Evolutionary conservation across 1,140 invertebrate genomes (phyloP).

Genomic region (Caenorhabditis briggsae): DNA sequence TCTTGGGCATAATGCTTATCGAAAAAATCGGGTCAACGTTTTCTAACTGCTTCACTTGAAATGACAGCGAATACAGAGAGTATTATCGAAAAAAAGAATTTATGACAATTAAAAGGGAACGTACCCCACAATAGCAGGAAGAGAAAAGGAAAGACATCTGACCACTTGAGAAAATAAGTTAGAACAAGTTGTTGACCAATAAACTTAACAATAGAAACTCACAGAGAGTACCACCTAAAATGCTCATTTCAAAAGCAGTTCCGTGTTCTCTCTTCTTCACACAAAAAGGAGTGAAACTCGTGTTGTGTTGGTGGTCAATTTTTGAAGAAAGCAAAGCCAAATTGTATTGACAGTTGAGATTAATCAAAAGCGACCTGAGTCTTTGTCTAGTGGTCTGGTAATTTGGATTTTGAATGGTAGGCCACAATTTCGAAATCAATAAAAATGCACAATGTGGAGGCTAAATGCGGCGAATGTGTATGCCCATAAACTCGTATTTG

Average conservation of each 20-base stretch:
- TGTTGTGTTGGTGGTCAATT: not conserved
- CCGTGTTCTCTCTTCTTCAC: constrained; percentile 3
- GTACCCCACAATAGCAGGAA: not conserved
- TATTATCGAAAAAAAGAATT: too few species aligned
- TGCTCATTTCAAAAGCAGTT: constrained; percentile 4
- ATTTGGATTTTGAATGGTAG: not conserved
- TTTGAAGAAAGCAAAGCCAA: constrained; percentile 7
- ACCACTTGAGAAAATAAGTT: not conserved
- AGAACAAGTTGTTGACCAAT: constrained; percentile 31
- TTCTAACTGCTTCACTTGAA: too few species aligned
- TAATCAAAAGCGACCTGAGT: not conserved
- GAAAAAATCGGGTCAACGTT: too few species aligned
- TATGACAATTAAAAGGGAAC: too few species aligned
- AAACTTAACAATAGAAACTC: not conserved
- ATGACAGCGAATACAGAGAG: too few species aligned
- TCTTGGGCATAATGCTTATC: too few species aligned
- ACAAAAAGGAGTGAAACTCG: constrained; percentile 47
- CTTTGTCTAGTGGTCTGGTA: not conserved
- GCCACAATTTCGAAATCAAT: not conserved
- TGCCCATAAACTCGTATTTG: constrained; percentile 27
- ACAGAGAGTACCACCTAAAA: not conserved
- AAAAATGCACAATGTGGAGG: not conserved
- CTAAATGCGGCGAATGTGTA: not conserved
- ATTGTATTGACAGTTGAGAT: constrained; percentile 9
- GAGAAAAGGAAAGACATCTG: not conserved